Evolutionary conservation across 1,140 invertebrate genomes (phyloP), one percentile per base, ranked within the genome.

Genomic region (Procambarus clarkii): DNA sequence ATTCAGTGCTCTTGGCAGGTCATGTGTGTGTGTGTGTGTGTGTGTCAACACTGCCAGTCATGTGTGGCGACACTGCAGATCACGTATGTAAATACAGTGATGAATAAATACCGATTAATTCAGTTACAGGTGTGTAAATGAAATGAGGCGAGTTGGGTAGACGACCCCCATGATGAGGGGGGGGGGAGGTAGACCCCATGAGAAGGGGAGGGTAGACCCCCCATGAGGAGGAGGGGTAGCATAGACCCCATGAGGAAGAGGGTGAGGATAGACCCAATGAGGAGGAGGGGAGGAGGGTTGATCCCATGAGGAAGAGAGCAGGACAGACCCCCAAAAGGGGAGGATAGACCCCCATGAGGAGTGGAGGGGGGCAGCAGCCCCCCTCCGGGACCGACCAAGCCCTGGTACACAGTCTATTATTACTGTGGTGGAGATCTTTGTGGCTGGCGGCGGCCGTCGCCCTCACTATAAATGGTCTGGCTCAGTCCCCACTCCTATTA

Each of bases 391-490:
- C 34, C 34, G 34, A 34, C 34, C 64, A n/a, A n/a, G 15, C 15
- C 21, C 21, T 4, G 64, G 64, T 18, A 69, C 15, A 69, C 64
- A 21, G 1, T 34, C 69, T 74, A 74, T 74, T 71, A n/a, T 71
- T 74, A 74, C 69, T 74, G 0, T 74, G 7, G 5, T 74, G 24
- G 24, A 7, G 5, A 74, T 74, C 69, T 74, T 74, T 74, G n/a
- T 74, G 34, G 24, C 69, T 5, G 5, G 69, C 34, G 69, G 69
- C 69, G 21, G 69, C 3, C n/a, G 21, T 24, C n/a, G 7, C 7
- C 69, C n/a, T 74, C 69, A 74, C 69, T 74, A 74, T 74, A 74
- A 74, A 74, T 74, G 69, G 69, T 74, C n/a, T 34, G 69, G 7
- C n/a, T 34, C 5, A 34, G 34, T 1, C 34, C 34, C 34, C 34